Evolutionary conservation across 2,888 invertebrate species (phyloP), one percentile per base, ranked within the genome.

Genomic region (Exephanes ischioxanthus): DNA sequence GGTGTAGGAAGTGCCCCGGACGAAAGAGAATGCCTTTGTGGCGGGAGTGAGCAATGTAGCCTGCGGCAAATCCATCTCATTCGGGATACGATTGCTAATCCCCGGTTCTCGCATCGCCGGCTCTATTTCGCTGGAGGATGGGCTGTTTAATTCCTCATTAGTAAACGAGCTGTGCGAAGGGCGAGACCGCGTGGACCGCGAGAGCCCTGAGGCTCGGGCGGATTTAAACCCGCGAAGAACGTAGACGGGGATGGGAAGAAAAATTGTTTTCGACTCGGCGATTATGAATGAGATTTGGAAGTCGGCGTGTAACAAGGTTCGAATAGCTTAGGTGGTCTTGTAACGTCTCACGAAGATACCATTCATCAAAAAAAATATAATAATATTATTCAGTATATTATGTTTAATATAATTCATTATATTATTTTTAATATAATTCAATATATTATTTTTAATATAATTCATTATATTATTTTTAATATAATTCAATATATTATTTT

Each of bases 101-200:
- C 6, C 19, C 7, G 37, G 19, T 51, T 63, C 19, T n/a, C 61
- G 45, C 51, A 16, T 63, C 33, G 33, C 30, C 19, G 63, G n/a
- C 19, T 63, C 48, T 7, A 16, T 61, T 14, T 41, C 41, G 53
- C 33, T n/a, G 37, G 66, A 66, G 48, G n/a, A n/a, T 22, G 61
- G 22, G 16, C 66, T 51, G 68, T 41, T 37, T 75, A 70, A 83
- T 79, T 83, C 72, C 63, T 72, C 72, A 63, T 66, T 80, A 72
- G 80, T 26, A 33, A 48, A 51, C 51, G 22, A 45, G 45, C 4
- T 30, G 48, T 45, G 55, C 14, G 53, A 72, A 19, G 33, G 63
- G 30, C 26, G 26, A 66, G 37, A 26, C 11, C 22, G 58, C 58
- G 11, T 58, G 26, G 26, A 26, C 58, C 58, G 9, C 58, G 22